Evolutionary conservation across 2,888 invertebrate species (phyloP), one percentile per base, ranked within the genome.

Genomic region (Elegia similella): DNA sequence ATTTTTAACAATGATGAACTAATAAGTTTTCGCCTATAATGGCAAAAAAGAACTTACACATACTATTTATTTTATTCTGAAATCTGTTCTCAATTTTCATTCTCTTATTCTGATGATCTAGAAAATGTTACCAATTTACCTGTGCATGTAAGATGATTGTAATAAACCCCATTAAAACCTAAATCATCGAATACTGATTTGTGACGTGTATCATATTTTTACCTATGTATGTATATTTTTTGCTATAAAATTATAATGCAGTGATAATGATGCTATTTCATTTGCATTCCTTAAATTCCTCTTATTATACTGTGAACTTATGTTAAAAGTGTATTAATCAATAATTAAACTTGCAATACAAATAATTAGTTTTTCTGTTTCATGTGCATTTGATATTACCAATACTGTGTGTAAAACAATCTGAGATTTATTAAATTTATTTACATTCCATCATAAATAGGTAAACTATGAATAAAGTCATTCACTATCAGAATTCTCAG

Each of bases 401-500:
- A 30, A 15, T 48, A 48, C 13, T n/a, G n/a, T 52, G 13, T 16
- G 16, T 52, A 30, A 32, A 48, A 7, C 12, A 34, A 16, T 50
- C 12, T 10, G 7, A 34, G 15, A 50, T 50, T 50, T 34, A 50
- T 34, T 34, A 10, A 43, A 42, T 44, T 50, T 54, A 43, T 56
- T 52, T 56, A 17, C 42, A 32, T 50, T 42, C 23, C n/a, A 50
- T 48, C 42, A 46, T 48, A 50, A 48, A 56, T 50, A 32, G 23
- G 16, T 15, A 56, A 56, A 16, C 38, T 48, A 12, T 5, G n/a
- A 38, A 55, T 50, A 58, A 17, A 34, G 16, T 52, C 67, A 87
- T 61, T 93, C 94, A 74, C 93, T 93, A 72, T 96, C 96, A 1
- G 96, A 95, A 76, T 95, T 94, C 59, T 93, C 94, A n/a, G 94